Conservation (phyloP, 1,140 invertebrate species). For the Schlechtendalia chinensis region DNA sequence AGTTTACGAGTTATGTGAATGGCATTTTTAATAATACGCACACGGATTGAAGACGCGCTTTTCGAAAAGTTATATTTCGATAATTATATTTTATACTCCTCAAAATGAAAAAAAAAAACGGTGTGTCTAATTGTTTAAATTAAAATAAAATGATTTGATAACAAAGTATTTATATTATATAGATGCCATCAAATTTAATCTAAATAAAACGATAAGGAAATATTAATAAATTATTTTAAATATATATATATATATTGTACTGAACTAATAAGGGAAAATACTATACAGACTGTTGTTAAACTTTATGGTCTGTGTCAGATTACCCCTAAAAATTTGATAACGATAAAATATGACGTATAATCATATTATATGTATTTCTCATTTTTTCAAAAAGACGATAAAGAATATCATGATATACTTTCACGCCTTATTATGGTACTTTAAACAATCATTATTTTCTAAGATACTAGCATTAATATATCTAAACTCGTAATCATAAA, state of each 20-base stretch:
- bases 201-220: no score
- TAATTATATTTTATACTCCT: background rate
- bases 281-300: background rate
- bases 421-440: background rate
- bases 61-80: background rate
- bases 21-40: background rate
- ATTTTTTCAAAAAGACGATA: background rate
- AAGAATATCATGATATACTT: background rate
- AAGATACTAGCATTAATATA: background rate
- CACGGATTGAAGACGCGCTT: background rate
- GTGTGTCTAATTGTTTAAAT: no score
- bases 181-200: no score
- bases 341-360: background rate
- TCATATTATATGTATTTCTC: background rate
- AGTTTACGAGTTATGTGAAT: background rate
- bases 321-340: background rate
- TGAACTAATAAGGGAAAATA: no score
- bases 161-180: no score
- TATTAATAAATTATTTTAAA: no score
- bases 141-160: no score
- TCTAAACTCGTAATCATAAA: background rate
- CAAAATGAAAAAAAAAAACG: no score
- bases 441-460: background rate
- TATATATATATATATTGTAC: no score
- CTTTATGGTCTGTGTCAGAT: background rate